A percentile compares a stretch with the other conserved stretches of the same genome.
Conservation (phyloP, 1,140 invertebrate species). For the Ridgeia piscesae region DNA sequence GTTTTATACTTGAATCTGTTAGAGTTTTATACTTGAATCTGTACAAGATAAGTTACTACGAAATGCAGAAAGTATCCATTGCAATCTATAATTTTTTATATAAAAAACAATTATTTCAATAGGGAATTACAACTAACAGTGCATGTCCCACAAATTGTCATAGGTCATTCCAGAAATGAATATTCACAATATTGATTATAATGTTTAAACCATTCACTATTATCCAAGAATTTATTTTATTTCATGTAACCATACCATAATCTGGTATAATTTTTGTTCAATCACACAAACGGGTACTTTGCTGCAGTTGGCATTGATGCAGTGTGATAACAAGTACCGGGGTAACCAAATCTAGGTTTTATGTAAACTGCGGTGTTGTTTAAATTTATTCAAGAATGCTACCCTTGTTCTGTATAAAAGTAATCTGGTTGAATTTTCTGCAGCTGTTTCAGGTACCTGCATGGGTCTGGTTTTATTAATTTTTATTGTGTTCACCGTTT, state of each 20-base stretch:
- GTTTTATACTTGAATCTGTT: not conserved
- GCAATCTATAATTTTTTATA: not conserved
- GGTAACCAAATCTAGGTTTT: not conserved
- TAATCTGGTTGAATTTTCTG: not conserved
- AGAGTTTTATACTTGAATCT: not conserved
- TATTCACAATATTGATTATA: not conserved
- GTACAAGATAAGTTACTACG: not conserved
- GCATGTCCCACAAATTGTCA: not conserved
- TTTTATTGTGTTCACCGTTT: too few relatives aligned
- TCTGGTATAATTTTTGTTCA: not conserved
- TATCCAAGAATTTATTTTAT: not conserved
- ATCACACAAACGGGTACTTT: not conserved
- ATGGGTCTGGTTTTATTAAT: not conserved
- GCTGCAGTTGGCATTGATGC: not conserved
- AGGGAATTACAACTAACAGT: not conserved
- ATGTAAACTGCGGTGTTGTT: not conserved
- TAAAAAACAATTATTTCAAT: not conserved
- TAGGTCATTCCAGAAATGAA: not conserved
- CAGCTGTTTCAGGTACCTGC: not conserved
- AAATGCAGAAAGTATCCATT: not conserved
- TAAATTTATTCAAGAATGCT: not conserved
- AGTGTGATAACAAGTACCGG: too few relatives aligned
- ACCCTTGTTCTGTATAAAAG: not conserved
- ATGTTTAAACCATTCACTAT: not conserved
- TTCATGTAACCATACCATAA: not conserved